Evolutionary conservation across 2,888 invertebrate species (phyloP).

Genomic region (Lithophane socia): DNA sequence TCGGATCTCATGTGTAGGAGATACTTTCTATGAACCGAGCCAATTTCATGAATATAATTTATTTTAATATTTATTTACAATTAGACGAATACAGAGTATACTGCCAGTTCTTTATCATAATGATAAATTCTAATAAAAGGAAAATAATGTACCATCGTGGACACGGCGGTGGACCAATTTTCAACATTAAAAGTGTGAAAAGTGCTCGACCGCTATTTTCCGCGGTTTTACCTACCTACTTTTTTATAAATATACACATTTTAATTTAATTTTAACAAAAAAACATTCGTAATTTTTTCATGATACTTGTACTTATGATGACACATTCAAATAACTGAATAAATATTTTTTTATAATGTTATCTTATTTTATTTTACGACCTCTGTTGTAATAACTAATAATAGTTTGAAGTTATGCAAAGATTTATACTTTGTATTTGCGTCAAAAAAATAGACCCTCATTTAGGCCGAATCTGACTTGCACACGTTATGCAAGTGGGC

Average conservation of each 20-base stretch:
- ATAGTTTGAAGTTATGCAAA: background rate
- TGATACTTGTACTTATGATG: slow-evolving; percentile 57
- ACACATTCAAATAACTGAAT: slow-evolving; percentile 60
- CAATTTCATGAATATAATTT: slow-evolving; percentile 63
- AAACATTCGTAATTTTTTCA: slow-evolving; percentile 39
- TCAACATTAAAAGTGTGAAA: too few species aligned
- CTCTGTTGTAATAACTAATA: slow-evolving; percentile 29
- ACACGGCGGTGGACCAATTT: too few species aligned
- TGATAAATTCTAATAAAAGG: slow-evolving; percentile 35
- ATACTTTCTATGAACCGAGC: slow-evolving; percentile 63
- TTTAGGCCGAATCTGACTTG: background rate
- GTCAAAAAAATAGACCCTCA: background rate
- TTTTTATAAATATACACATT: slow-evolving; percentile 43
- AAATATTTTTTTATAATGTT: slow-evolving; percentile 59
- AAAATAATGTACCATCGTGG: slow-evolving; percentile 22
- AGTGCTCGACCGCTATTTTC: too few species aligned
- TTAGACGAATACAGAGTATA: slow-evolving; percentile 49
- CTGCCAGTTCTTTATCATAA: slow-evolving; percentile 52
- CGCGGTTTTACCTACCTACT: background rate
- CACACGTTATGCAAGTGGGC: background rate
- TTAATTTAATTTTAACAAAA: slow-evolving; percentile 34
- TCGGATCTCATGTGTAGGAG: slow-evolving; percentile 37
- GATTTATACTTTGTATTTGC: background rate
- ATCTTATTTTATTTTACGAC: slow-evolving; percentile 62
- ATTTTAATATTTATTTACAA: slow-evolving; percentile 66